These are phyloP conservation scores for Apodemus sylvaticus DNA, from an alignment of 2,113 vertebrate genomes.

Conservation along the genomic window DNA sequence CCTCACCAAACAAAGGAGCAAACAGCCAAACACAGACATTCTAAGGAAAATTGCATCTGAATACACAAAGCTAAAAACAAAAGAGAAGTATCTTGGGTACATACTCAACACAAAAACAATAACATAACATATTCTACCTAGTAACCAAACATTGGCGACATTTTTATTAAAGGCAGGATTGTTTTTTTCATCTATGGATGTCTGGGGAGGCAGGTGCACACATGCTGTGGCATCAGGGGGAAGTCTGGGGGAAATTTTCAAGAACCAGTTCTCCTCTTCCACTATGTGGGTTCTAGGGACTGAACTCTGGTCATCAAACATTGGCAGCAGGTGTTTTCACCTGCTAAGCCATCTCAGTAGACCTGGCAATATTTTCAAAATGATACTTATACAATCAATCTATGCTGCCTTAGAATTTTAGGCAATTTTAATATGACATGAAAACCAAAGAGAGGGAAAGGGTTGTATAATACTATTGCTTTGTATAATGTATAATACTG, in stretches of 20 bases:
- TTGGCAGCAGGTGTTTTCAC: neutral
- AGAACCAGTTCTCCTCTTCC: neutral
- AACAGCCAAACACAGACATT: neutral
- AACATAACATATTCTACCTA: neutral
- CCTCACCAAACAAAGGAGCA: too few species aligned
- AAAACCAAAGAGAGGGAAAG: neutral
- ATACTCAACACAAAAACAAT: neutral
- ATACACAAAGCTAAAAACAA: neutral
- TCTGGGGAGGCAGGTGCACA: neutral
- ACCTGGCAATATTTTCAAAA: neutral
- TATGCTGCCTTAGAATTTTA: neutral
- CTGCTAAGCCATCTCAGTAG: neutral
- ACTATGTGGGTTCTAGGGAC: neutral
- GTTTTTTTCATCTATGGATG: neutral
- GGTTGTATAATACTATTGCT: neutral
- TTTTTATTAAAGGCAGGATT: neutral
- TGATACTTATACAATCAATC: neutral
- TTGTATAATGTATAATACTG: too few species aligned
- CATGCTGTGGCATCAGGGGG: neutral
- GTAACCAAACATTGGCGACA: neutral
- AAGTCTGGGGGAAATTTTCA: neutral
- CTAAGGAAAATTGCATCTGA: neutral
- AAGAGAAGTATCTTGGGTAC: neutral
- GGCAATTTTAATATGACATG: conserved; percentile 2
- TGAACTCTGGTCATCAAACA: neutral